A percentile compares a stretch with the other conserved stretches of the same genome.
Evolutionary conservation across 2,888 invertebrate species (phyloP).

Genomic region (Drosophila prolongata): DNA sequence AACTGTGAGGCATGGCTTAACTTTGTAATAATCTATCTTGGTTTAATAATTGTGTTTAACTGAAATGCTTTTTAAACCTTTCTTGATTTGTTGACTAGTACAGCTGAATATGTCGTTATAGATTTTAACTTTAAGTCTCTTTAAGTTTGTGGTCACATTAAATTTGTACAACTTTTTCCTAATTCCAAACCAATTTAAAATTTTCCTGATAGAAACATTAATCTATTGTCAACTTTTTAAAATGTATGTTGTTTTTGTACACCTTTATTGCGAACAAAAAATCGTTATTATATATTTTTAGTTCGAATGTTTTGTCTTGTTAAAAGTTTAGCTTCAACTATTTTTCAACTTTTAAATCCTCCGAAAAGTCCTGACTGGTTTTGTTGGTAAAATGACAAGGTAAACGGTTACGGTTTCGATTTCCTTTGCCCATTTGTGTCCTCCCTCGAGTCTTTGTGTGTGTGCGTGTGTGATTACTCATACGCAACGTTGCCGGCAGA

Average conservation of each 20-base stretch:
- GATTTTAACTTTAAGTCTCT: no score
- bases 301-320: neutral
- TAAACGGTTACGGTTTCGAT: conserved; percentile 59
- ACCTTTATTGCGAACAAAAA: no score
- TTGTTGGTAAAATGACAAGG: conserved; percentile 28
- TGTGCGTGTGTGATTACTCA: conserved; percentile 60
- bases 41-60: no score
- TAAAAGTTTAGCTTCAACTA: neutral
- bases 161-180: no score
- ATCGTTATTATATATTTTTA: neutral
- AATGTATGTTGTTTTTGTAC: no score
- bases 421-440: conserved; percentile 34
- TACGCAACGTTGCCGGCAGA: conserved; percentile 53
- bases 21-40: neutral
- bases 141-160: no score
- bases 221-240: no score
- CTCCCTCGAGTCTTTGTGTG: conserved; percentile 8
- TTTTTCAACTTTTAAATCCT: conserved; percentile 8
- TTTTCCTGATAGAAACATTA: no score
- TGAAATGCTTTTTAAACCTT: no score
- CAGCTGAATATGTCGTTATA: no score
- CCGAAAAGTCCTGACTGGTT: neutral
- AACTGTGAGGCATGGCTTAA: neutral
- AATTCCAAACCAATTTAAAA: no score
- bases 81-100: no score